phyloP scores from a whole-genome alignment of 2,888 invertebrate genomes.

The Unio pictorum region DNA sequence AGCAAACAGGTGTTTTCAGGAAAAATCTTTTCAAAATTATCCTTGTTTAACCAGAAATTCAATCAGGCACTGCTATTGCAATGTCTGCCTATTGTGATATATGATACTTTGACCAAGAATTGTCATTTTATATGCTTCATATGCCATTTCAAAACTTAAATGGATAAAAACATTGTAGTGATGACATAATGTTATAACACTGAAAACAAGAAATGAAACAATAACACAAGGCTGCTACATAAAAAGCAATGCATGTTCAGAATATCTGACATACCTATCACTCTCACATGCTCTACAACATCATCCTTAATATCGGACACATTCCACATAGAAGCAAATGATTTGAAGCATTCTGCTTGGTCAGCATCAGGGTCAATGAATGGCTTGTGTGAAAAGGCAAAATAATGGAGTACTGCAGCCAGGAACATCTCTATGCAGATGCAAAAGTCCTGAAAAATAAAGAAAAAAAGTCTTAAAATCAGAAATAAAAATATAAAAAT shows the following conservation, averaged over 20 bases:
- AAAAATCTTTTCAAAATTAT: too few relatives aligned
- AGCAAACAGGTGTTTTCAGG: too few relatives aligned
- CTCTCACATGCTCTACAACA: constrained; percentile 92
- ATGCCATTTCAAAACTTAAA: too few relatives aligned
- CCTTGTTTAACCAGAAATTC: too few relatives aligned
- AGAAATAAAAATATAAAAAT: too few relatives aligned
- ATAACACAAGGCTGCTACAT: not conserved
- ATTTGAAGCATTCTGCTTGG: constrained; percentile 75
- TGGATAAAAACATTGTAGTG: too few relatives aligned
- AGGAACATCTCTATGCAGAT: constrained; percentile 99
- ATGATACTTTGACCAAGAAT: too few relatives aligned
- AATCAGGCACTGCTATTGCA: too few relatives aligned
- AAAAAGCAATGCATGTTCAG: not conserved
- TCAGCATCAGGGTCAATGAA: constrained; percentile 75
- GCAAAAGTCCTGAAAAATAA: constrained; percentile 83
- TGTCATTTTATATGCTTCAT: too few relatives aligned
- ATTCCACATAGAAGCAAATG: constrained; percentile 95
- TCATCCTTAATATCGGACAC: constrained; percentile 95
- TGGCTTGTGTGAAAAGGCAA: constrained; percentile 94
- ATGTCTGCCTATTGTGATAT: too few relatives aligned
- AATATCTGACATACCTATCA: constrained; percentile 78
- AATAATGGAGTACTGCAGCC: constrained; percentile 95
- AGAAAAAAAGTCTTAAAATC: not conserved
- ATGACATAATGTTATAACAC: not conserved
- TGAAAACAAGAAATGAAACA: not conserved